phyloP scores from a whole-genome alignment of 2,888 invertebrate species.

The Callinectes sapidus region DNA sequence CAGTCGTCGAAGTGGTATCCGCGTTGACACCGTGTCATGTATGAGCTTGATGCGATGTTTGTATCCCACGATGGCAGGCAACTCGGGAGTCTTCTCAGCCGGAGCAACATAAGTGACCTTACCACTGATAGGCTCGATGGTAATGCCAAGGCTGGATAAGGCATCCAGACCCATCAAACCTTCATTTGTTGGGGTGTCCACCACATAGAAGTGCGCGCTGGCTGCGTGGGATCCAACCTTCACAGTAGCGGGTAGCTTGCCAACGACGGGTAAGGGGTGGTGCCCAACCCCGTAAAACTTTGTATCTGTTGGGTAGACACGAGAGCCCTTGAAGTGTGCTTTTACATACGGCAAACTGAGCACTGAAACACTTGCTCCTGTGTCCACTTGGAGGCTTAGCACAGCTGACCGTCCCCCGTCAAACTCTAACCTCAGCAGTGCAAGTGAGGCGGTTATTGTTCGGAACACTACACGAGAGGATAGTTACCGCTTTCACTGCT shows the following conservation, averaged over 20 bases:
- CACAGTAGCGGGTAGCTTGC: not conserved
- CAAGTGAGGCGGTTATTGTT: no score
- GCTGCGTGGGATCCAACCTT: not conserved
- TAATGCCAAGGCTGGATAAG: not conserved
- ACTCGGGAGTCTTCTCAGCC: not conserved
- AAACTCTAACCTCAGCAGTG: no score
- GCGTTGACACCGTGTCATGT: no score
- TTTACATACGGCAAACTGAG: not conserved
- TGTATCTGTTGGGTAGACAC: not conserved
- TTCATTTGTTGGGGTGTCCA: not conserved
- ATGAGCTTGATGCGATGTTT: not conserved
- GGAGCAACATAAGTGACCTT: not conserved
- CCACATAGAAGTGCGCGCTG: not conserved
- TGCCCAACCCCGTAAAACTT: not conserved
- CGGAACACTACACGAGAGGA: no score
- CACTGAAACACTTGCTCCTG: not conserved
- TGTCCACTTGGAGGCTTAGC: no score
- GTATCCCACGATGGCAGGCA: not conserved
- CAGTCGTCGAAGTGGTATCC: no score
- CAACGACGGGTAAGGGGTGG: not conserved
- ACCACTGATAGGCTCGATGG: not conserved
- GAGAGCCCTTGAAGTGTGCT: not conserved
- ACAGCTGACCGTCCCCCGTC: no score
- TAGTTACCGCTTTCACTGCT: no score
- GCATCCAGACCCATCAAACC: not conserved